Base-by-base conservation (phyloP, 2,797 vertebrate genomes). In the Malurus splendens region DNA sequence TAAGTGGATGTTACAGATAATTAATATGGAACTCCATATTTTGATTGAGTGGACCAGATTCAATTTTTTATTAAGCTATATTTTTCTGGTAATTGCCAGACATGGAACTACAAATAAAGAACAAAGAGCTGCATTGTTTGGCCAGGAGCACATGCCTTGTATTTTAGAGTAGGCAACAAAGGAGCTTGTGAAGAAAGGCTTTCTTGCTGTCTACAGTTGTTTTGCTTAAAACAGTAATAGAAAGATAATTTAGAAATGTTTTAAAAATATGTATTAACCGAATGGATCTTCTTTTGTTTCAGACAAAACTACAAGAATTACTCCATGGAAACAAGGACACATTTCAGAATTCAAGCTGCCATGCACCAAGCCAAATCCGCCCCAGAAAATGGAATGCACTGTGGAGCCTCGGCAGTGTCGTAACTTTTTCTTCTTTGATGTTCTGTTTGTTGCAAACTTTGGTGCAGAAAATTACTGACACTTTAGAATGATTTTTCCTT, bases 271-370 rank as follows among this genome's bases (percentile, higher is more conserved):
- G 25, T 88, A 75, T 74, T 91, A 3, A 94, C 78, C 22, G 10
- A 33, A 91, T 56, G 89, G 54, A 51, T 96, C 76, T 96, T 73
- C 79, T 96, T 93, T 93, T 89, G 95, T 97, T 94, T 94, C 77
- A 99, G 99, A 95, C 98, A 99, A 94, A 99, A 99, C 96, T 99
- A 99, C 96, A 99, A 99, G 97, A 99, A 99, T 96, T 99, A 99
- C 96, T 99, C 99, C 47, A 99, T 99, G 99, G 99, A 99, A 96
- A 99, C 99, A 80, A 98, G 99, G 95, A 99, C 98, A 73, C 99
- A 99, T 96, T 99, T 99, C 97, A 98, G 99, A 91, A 99, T 99
- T 95, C 99, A 99, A 95, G 99, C 98, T 78, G 99, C 99, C 84
- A 96, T 98, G 91, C 98, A 98, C 81, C 99, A 99, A 96, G 98